Base-by-base conservation (phyloP, 2,888 invertebrate genomes). In the Cosmia trapezina region DNA sequence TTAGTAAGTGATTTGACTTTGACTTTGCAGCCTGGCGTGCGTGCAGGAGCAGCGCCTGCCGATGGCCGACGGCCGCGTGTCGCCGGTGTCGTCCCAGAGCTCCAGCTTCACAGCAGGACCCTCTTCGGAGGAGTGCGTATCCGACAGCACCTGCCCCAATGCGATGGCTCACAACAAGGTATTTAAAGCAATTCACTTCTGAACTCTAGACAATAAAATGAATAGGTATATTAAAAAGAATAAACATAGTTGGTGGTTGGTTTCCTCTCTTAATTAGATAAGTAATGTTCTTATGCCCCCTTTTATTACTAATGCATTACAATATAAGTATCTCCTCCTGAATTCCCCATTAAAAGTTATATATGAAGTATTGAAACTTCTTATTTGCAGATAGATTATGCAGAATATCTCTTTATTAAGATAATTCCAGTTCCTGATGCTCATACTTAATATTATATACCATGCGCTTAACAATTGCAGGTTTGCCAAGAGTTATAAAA, bases 1-100 rank as follows among this genome's bases (percentile, higher is more conserved):
- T 28, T 28, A 28, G 28, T 2, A 28, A 28, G 28, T 19, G 1
- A 28, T n/a, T 47, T 47, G 2, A 19, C 62, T 28, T 62, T 28
- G 12, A 12, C 4, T 51, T 63, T 53, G 43, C 69, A 69, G 99
- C 93, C 97, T 99, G 96, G 99, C 99, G 59, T 99, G 99, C 93
- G 99, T 99, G 59, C 99, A 99, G 96, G 99, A 99, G 94, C 99
- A 99, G 95, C 97, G 99, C 85, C 96, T 98, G 86, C 98, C 98
- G 57, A 94, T 97, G 84, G 93, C 96, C 68, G 96, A 96, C 68
- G 97, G 97, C 54, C 96, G 97, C 86, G 94, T 96, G 83, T 98
- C 97, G 56, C 97, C 97, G 62, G 97, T 88, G 93, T 95, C 95
- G 0, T 95, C 96, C 0, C 95, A 94, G 76, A 93, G 94, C 80